Evolutionary conservation across 2,113 vertebrate species (phyloP).

Genomic region (Onychostruthus taczanowskii): DNA sequence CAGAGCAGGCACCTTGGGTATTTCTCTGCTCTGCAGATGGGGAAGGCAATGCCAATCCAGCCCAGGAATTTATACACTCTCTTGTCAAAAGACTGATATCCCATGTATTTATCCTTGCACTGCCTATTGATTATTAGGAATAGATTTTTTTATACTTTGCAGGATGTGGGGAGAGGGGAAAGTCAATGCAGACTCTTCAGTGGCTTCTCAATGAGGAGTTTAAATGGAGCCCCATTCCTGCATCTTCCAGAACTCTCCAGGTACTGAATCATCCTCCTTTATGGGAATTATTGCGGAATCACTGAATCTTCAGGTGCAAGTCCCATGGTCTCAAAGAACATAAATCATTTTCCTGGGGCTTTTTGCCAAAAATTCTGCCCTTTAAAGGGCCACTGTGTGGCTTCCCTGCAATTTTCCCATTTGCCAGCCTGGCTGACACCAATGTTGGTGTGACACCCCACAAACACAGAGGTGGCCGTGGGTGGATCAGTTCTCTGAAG

Average conservation of each 20-base stretch:
- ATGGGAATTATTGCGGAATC: rapidly evolving
- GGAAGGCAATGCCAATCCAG: not conserved
- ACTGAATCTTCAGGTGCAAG: not conserved
- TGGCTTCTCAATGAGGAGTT: not conserved
- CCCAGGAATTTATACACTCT: not conserved
- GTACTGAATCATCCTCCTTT: not conserved
- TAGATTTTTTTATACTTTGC: not conserved
- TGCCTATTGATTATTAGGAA: not conserved
- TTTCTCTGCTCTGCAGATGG: not conserved
- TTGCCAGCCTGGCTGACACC: not conserved
- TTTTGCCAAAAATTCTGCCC: not conserved
- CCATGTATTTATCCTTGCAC: not conserved
- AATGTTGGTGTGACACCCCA: rapidly evolving
- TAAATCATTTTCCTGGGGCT: rapidly evolving
- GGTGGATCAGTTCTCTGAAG: not conserved
- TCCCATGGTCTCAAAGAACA: not conserved
- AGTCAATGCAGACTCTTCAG: not conserved
- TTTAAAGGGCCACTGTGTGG: not conserved
- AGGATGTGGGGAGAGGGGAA: not conserved
- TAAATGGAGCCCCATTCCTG: not conserved
- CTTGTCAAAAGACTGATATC: not conserved
- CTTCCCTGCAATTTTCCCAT: not conserved
- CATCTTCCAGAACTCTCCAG: not conserved
- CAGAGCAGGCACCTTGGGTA: not conserved
- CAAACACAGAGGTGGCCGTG: rapidly evolving